Conservation (phyloP, 2,888 invertebrate species). For the Trachelus tabidus region DNA sequence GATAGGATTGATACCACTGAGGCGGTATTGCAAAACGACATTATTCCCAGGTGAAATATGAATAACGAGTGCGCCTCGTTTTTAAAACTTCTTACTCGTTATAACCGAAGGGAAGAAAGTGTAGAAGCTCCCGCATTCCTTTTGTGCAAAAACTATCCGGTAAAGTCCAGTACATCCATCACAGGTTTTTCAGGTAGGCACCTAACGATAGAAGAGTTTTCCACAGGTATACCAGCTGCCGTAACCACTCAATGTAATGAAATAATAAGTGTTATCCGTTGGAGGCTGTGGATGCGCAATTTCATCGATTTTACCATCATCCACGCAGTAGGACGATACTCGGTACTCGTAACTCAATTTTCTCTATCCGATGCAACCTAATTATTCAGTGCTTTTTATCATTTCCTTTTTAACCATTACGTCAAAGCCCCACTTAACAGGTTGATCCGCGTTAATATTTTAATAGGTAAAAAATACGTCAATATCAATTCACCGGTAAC, state of each 20-base stretch:
- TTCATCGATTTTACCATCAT: background rate
- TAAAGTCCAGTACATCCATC: conserved; percentile 3
- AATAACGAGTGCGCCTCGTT: background rate
- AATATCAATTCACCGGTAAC: background rate
- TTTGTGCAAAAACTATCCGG: background rate
- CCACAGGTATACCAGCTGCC: background rate
- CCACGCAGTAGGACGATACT: background rate
- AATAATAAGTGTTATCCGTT: background rate
- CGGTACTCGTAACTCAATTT: background rate
- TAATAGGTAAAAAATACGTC: background rate
- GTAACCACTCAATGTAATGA: conserved; percentile 1
- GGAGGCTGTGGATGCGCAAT: background rate
- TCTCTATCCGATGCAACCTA: background rate
- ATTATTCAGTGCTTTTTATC: background rate
- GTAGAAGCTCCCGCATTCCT: background rate
- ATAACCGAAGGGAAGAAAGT: background rate
- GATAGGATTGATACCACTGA: background rate
- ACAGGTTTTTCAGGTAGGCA: background rate
- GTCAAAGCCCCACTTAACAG: background rate
- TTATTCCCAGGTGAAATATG: background rate
- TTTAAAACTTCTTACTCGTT: background rate
- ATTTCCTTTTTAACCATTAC: background rate
- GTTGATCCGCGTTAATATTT: background rate
- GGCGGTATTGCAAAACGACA: background rate
- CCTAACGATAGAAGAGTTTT: conserved; percentile 2